Evolutionary conservation across 1,140 invertebrate species (phyloP), one percentile per base, ranked within the genome.

Genomic region (Coenobita brevimanus): DNA sequence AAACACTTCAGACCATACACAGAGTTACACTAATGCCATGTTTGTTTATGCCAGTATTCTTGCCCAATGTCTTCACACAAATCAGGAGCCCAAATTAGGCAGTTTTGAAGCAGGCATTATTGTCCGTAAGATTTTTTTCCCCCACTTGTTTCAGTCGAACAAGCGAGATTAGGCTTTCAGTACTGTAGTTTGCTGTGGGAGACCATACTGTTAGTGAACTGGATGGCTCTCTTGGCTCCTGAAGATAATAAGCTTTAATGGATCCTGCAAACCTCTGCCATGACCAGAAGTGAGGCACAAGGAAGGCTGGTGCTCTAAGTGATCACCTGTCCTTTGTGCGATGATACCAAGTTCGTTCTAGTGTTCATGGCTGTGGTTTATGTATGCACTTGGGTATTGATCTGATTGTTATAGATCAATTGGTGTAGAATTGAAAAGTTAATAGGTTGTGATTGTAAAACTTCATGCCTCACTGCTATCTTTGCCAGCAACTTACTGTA

Each of bases 161-260:
- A 86, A 86, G 54, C 54, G 62, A 86, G 57, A 50, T 38, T 64
- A 83, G 75, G 41, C 60, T 75, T 50, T 86, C 64, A 76, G 79
- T 86, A 86, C n/a, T n/a, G n/a, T n/a, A n/a, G 83, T 79, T 86
- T 79, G 75, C 79, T 86, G 83, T 86, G 83, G 79, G 83, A 86
- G 67, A 83, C 57, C n/a, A 54, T 79, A 79, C 83, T 75, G 83
- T 86, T 86, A 86, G 83, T 86, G 83, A 86, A 79, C 83, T 79
- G 83, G 83, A 79, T 24, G 54, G 83, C 83, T 78, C 67, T 86
- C 41, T 67, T 57, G 69, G 83, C 83, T 86, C 83, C 83, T 86
- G 83, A 38, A 79, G 79, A 86, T 75, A 86, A n/a, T n/a, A n/a
- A n/a, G 83, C 83, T 86, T 86, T 86, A 86, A 86, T 79, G 67